phyloP scores from a whole-genome alignment of 1,140 invertebrate genomes.

The Drosophila elegans region DNA sequence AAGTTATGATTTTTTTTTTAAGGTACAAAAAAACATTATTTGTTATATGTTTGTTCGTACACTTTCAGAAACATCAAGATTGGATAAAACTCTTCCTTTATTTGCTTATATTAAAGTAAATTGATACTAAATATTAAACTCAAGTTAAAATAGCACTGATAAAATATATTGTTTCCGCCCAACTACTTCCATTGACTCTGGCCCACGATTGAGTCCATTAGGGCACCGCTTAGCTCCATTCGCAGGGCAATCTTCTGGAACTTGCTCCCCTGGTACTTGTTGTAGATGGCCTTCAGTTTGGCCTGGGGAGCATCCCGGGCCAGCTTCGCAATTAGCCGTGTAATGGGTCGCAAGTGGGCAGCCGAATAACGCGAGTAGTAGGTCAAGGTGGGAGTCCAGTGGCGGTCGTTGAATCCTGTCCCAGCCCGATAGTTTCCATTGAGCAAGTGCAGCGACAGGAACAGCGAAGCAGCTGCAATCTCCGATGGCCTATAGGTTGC shows the following conservation, averaged over 20 bases:
- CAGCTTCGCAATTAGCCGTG: constrained; percentile 87
- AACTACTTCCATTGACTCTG: constrained; percentile 48
- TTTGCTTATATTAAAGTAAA: constrained; percentile 20
- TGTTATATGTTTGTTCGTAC: constrained; percentile 10
- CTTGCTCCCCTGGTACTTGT: constrained; percentile 87
- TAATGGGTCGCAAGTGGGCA: constrained; percentile 87
- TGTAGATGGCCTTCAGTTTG: constrained; percentile 87
- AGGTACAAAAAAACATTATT: constrained; percentile 27
- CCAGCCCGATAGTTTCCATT: constrained; percentile 78
- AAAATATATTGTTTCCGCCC: constrained; percentile 16
- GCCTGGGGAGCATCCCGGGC: constrained; percentile 86
- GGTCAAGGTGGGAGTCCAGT: constrained; percentile 88
- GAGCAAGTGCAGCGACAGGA: constrained; percentile 86
- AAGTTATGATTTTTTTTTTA: no score
- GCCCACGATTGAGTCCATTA: constrained; percentile 75
- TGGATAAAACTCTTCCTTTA: constrained; percentile 11
- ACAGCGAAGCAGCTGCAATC: constrained; percentile 86
- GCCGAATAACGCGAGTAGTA: constrained; percentile 88
- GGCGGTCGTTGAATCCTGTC: constrained; percentile 77
- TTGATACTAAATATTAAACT: constrained; percentile 34
- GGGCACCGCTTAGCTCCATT: constrained; percentile 86
- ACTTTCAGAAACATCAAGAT: constrained; percentile 15
- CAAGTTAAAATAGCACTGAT: constrained; percentile 1
- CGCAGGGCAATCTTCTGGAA: constrained; percentile 87
- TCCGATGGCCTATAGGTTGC: constrained; percentile 92